Evolutionary conservation across 2,797 vertebrate genomes (phyloP), one percentile per base, ranked within the genome.

Genomic region (Vespertilio murinus): DNA sequence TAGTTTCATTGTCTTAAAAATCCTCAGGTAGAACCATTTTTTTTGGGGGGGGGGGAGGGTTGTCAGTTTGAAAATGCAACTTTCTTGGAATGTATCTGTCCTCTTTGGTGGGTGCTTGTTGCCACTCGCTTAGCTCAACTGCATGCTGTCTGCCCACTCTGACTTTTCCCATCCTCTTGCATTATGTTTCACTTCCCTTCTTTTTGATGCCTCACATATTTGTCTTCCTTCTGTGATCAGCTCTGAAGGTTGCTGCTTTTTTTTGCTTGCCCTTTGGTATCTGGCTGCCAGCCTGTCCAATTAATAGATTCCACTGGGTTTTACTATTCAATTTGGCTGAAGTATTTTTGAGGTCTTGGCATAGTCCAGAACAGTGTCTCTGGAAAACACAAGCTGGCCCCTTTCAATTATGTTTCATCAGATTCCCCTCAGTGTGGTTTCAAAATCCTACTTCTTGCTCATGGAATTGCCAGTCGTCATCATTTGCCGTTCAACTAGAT

Each of bases 181-280:
- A n/a, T 10, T 75, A 1, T 88, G 79, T 92, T 93, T 95, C 82
- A 22, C 13, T 93, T 94, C 80, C 94, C 40, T 93, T 30, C n/a
- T 35, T 33, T 56, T 47, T 38, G 10, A 22, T 54, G 79, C 56
- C 2, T 83, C 56, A n/a, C 78, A 23, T 16, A 33, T 65, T 30
- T 35, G 3, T 20, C 20, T 64, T 38, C 20, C n/a, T 3, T 30
- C 16, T 47, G 25, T 52, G 40, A 25, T 40, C 33, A 69, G 71
- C 38, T 71, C 38, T 92, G 30, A 71, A 56, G 23, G 35, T 5
- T 23, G 30, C n/a, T 47, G 45, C 1, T 1, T 49, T 30, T 30
- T 59, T 83, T 61, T 42, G 65, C 1, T 67, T 70, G 20, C 13
- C 14, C 9, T 52, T 61, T 54, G 45, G 38, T 16, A 67, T 54